Base-by-base conservation (phyloP, 2,113 vertebrate genomes). In the Hippocampus mohnikei region DNA sequence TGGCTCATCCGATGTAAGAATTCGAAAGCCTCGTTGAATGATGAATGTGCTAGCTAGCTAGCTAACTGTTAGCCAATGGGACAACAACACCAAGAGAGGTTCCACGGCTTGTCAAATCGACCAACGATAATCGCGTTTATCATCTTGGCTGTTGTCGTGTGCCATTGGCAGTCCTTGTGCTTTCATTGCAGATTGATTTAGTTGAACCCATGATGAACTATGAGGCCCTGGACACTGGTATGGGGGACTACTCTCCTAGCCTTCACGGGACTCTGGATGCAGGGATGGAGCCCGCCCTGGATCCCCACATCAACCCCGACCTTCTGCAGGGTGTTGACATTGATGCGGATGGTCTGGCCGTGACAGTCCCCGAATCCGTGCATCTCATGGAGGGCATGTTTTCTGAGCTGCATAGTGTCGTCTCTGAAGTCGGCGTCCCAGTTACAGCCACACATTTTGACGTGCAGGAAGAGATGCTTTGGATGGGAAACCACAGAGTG, bases 401-500 rank as follows among this genome's bases (percentile, higher is more conserved):
- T 85, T 98, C 95, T 0, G 96, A 98, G 88, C 87, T 98, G 59
- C 97, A 99, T 93, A 98, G 94, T 0, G 93, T 93, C 6, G 94
- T 94, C 2, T 95, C 96, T 2, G 97, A 99, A 81, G 96, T 97
- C 73, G 97, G 96, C 42, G 91, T 97, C 59, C 97, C 97, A 0
- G 95, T 95, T 46, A 92, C 96, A 0, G 94, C 94, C 33, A 91
- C 94, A 0, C 95, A 99, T 75, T 99, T 99, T 69, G 97, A 99
- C 80, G 85, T 96, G 41, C 96, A 99, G 29, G 97, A 99, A 78
- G 97, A 99, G 89, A 93, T 97, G 88, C 93, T 99, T 7, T 98
- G 96, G 97, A 95, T 96, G 73, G 97, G 97, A 27, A 98, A 96
- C 89, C 97, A 99, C 5, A 92, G 96, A 90, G 97, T 99, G 87